phyloP scores from a whole-genome alignment of 37 sponge, comb jelly and placozoan genomes.

The Hormiphora californensis region DNA sequence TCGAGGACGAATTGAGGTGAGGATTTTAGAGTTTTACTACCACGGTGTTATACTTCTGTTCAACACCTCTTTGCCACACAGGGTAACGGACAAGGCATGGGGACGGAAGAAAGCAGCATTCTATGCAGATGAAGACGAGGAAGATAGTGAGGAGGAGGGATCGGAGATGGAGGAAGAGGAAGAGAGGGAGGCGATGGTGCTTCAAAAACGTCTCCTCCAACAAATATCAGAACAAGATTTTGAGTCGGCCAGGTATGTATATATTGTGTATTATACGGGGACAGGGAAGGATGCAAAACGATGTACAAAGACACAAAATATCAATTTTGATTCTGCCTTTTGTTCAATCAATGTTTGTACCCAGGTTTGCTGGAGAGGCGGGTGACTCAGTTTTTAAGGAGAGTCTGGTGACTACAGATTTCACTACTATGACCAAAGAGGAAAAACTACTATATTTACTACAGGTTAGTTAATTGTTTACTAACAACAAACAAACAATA shows the following conservation, averaged over 20 bases:
- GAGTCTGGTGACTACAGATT: background rate
- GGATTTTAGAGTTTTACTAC: too few relatives aligned
- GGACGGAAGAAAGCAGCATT: conserved; percentile 64
- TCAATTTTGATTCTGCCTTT: background rate
- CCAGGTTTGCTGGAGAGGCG: background rate
- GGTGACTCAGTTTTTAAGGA: background rate
- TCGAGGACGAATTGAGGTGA: conserved; percentile 40
- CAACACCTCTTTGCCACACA: background rate
- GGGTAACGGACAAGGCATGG: conserved; percentile 63
- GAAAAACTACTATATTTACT: conserved; percentile 6
- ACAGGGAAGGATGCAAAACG: too few relatives aligned
- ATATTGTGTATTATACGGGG: too few relatives aligned
- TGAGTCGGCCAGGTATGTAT: background rate
- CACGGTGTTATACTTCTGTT: background rate
- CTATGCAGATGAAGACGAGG: conserved; percentile 67
- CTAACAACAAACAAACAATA: too few relatives aligned
- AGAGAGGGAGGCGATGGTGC: conserved; percentile 70
- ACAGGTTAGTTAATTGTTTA: too few relatives aligned
- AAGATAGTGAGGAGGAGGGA: conserved; percentile 56
- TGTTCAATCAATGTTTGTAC: background rate
- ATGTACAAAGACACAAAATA: too few relatives aligned
- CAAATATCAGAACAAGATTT: conserved; percentile 65
- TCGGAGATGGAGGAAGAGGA: conserved; percentile 68
- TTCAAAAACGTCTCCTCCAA: conserved; percentile 67
- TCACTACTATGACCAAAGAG: background rate